phyloP scores from a whole-genome alignment of 2,113 vertebrate species.

The Cololabis saira region DNA sequence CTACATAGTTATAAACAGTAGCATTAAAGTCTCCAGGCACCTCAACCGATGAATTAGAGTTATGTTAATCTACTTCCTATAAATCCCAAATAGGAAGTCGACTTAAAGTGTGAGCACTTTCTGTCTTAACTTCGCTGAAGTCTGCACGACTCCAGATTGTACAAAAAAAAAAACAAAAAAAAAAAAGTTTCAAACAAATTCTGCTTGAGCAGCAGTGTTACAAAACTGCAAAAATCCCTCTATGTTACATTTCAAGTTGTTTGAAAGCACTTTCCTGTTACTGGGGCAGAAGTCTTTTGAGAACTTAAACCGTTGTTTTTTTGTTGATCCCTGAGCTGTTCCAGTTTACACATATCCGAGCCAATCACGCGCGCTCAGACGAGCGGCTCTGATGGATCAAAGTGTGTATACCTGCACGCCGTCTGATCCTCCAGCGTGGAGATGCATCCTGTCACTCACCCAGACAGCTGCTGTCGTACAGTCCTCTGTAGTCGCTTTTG shows the following conservation, averaged over 20 bases:
- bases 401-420: constrained; percentile 8
- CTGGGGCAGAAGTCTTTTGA: constrained; percentile 38
- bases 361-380: constrained; percentile 27
- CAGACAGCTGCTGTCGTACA: constrained; percentile 66
- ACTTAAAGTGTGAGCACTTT: constrained; percentile 13
- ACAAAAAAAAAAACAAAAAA: constrained; percentile 1
- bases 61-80: accelerated
- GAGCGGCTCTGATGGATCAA: constrained; percentile 54
- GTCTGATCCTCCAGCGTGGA: constrained; percentile 58
- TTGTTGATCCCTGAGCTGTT: constrained; percentile 51
- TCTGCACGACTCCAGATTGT: neutral
- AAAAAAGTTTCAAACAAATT: constrained; percentile 44
- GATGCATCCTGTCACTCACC: constrained; percentile 64
- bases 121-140: constrained; percentile 20
- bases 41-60: neutral
- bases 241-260: constrained; percentile 47
- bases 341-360: constrained; percentile 56
- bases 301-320: constrained; percentile 52
- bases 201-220: constrained; percentile 53
- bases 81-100: neutral
- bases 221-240: constrained; percentile 41
- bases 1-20: too few species aligned
- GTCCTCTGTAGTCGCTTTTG: constrained; percentile 63
- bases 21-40: neutral
- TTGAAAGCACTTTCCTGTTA: constrained; percentile 53